Evolutionary conservation across 2,888 invertebrate genomes (phyloP).

Genomic region (Mesochorus sp.): DNA sequence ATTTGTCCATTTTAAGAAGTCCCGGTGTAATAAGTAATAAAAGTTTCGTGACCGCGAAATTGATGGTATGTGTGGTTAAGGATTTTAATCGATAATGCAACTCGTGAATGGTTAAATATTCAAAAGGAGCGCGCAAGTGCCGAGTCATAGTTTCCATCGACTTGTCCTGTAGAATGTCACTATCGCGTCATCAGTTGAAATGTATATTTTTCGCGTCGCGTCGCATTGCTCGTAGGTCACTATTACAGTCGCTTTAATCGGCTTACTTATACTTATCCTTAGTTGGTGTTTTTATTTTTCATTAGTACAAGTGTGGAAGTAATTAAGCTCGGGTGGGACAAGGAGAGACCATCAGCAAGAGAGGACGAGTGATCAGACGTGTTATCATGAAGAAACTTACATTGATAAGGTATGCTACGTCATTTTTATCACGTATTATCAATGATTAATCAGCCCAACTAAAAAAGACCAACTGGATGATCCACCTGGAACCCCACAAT

Average conservation of each 20-base stretch:
- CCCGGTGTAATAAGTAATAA: not conserved
- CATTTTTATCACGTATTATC: not conserved
- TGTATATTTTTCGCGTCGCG: slow-evolving; percentile 12
- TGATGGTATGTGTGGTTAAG: not conserved
- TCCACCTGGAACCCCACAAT: too few relatives aligned
- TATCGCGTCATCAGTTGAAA: slow-evolving; percentile 19
- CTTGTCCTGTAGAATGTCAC: slow-evolving; percentile 33
- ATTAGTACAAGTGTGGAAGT: too few relatives aligned
- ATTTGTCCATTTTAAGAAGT: too few relatives aligned
- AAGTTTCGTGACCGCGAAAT: slow-evolving; percentile 23
- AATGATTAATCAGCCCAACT: too few relatives aligned
- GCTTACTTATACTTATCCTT: not conserved
- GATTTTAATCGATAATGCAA: not conserved
- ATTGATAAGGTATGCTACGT: slow-evolving; percentile 36
- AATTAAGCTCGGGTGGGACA: not conserved
- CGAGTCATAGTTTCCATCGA: slow-evolving; percentile 44
- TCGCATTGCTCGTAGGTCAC: not conserved
- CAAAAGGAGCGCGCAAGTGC: not conserved
- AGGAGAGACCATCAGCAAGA: not conserved
- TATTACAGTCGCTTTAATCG: slow-evolving; percentile 1
- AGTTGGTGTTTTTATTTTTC: too few relatives aligned
- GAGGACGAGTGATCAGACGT: slow-evolving; percentile 4
- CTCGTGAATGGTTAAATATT: slow-evolving; percentile 54
- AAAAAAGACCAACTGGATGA: too few relatives aligned
- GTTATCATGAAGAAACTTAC: slow-evolving; percentile 19